Conservation (phyloP, 2,797 vertebrate species). For the Myiotriccus ornatus region DNA sequence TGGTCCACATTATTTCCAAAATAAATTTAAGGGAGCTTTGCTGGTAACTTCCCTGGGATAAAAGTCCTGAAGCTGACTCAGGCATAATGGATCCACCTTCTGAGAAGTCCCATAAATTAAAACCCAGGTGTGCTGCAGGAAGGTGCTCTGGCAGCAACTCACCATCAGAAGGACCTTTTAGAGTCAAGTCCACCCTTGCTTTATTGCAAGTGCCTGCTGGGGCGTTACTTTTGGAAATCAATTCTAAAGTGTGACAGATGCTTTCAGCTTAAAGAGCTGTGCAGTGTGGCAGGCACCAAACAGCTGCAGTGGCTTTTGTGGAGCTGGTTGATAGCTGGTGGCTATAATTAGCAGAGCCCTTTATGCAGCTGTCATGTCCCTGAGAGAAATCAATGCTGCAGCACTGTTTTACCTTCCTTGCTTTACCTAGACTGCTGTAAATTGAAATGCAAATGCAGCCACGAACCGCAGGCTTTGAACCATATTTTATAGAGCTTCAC, state of each 20-base stretch:
- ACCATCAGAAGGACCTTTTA: not conserved
- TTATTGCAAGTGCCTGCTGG: not conserved
- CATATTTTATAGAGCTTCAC: not conserved
- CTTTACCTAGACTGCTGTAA: not conserved
- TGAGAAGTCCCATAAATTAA: not conserved
- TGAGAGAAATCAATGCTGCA: constrained; percentile 7
- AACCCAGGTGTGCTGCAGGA: not conserved
- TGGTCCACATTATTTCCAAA: not conserved
- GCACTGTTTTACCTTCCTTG: not conserved
- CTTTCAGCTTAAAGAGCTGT: not conserved
- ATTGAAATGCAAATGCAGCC: not conserved
- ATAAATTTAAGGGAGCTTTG: not conserved
- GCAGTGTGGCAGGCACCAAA: not conserved
- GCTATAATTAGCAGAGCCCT: constrained; percentile 39
- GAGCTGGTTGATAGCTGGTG: not conserved
- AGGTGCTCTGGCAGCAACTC: not conserved
- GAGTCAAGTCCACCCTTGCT: not conserved
- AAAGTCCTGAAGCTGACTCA: not conserved
- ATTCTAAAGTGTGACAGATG: not conserved
- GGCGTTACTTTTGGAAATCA: constrained; percentile 2
- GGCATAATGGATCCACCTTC: not conserved
- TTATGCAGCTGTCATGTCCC: not conserved
- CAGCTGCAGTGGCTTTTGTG: constrained; percentile 5
- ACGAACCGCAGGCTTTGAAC: not conserved
- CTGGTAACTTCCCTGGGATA: not conserved